Evolutionary conservation across 1,140 invertebrate genomes (phyloP), one percentile per base, ranked within the genome.

Genomic region (Drosophila prosaltans): DNA sequence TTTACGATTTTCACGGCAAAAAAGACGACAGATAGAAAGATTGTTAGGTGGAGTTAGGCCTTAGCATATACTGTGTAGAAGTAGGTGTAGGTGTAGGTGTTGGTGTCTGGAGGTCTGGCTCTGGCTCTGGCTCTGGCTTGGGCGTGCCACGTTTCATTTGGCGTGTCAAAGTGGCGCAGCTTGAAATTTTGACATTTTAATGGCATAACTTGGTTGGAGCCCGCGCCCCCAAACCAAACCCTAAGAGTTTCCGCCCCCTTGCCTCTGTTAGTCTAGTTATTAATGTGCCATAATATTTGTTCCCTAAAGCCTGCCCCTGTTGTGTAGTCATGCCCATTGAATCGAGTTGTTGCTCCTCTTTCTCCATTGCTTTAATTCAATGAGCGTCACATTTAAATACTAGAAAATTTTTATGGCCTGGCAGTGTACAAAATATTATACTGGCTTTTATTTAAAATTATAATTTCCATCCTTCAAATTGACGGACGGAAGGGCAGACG

Each of bases 171-270:
- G 67, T 78, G 41, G 74, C 78, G 78, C 69, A 68, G 71, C 82
- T 69, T 39, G 70, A 86, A 81, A 86, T 86, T 81, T 74, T 78
- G 68, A 78, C 82, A 84, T 74, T 84, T 74, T 80, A 83, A 83
- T 83, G 76, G 80, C 72, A 69, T 84, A 76, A 67, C 72, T 70
- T 76, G 39, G 51, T 41, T 72, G 28, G 41, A 39, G 36, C 43
- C 73, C 65, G 26, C 65, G 45, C 59, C 65, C 59, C 73, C 70
- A 58, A 21, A 60, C 36, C 58, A 41, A 21, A 41, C 36, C 58
- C 58, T 51, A 48, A 48, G 7, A 60, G 16, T 7, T 39, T 21
- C 30, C 10, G 9, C 26, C 32, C n/a, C 7, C 6, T 2, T 0
- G 28, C 32, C 11, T 16, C 55, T 36, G 36, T 61, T 59, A 59